phyloP scores from a whole-genome alignment of 1,140 invertebrate species.

The Phymastichus coffea region DNA sequence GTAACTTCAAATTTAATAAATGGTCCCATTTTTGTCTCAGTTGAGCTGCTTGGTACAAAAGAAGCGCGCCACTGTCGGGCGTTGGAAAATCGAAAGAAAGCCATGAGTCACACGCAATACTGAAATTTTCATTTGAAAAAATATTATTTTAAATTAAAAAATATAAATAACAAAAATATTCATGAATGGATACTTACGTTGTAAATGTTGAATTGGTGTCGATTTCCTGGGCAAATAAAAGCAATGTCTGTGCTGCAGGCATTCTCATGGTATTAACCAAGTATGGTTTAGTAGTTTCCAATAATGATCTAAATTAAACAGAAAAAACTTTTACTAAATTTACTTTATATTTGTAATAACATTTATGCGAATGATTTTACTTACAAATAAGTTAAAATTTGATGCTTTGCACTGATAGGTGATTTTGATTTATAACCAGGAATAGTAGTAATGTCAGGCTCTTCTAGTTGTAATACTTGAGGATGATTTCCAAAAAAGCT shows the following conservation, averaged over 20 bases:
- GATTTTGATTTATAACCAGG: conserved; percentile 69
- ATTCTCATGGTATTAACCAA: conserved; percentile 88
- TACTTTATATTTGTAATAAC: conserved; percentile 20
- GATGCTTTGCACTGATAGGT: conserved; percentile 80
- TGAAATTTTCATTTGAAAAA: conserved; percentile 51
- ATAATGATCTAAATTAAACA: conserved; percentile 70
- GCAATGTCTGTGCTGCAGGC: conserved; percentile 84
- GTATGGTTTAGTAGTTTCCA: conserved; percentile 95
- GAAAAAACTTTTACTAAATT: conserved; percentile 31
- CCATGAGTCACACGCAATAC: conserved; percentile 88
- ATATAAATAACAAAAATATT: too few species aligned
- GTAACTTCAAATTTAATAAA: conserved; percentile 66
- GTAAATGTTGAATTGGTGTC: conserved; percentile 79
- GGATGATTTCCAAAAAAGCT: conserved; percentile 83
- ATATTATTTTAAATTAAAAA: background rate
- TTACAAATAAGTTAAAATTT: conserved; percentile 86
- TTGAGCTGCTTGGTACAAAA: conserved; percentile 72
- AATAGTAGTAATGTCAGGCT: conserved; percentile 69
- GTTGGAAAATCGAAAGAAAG: conserved; percentile 78
- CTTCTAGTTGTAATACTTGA: conserved; percentile 75
- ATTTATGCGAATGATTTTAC: conserved; percentile 41
- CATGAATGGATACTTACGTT: conserved; percentile 59
- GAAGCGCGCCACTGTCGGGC: conserved; percentile 69
- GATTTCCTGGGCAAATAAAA: conserved; percentile 82
- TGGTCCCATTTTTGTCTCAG: conserved; percentile 78